Evolutionary conservation across 2,888 invertebrate species (phyloP).

Genomic region (Micoletzkya japonica): DNA sequence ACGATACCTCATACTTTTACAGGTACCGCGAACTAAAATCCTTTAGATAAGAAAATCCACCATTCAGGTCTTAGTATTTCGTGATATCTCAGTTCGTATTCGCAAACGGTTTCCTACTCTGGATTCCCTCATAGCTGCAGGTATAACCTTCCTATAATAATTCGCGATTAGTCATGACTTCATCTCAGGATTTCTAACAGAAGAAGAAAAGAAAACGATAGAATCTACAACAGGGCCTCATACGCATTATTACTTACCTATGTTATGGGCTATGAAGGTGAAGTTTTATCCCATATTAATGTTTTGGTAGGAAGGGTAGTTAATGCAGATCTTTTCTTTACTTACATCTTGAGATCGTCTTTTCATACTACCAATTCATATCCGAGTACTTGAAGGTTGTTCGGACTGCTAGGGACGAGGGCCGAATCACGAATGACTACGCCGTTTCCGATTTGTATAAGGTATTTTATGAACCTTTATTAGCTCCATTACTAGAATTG

Average conservation of each 20-base stretch:
- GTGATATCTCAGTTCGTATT: conserved; percentile 19
- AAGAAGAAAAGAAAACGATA: neutral
- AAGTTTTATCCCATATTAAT: neutral
- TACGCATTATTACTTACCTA: conserved; percentile 11
- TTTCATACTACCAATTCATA: neutral
- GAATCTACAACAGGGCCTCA: conserved; percentile 11
- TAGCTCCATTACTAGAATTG: neutral
- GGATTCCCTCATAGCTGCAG: conserved; percentile 18
- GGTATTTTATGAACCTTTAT: neutral
- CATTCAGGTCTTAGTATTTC: conserved; percentile 14
- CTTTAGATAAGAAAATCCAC: neutral
- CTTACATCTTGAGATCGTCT: no score
- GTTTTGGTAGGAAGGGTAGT: no score
- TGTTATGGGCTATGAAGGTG: conserved; percentile 21
- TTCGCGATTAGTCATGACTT: no score
- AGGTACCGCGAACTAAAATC: no score
- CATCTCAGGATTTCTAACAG: conserved; percentile 11
- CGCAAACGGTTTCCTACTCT: conserved; percentile 20
- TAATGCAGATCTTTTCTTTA: no score
- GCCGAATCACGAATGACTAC: conserved; percentile 15
- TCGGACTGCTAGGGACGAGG: conserved; percentile 16
- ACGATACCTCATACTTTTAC: conserved; percentile 20
- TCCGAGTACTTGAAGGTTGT: neutral
- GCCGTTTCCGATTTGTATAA: conserved; percentile 22
- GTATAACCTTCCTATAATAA: neutral